A percentile compares a stretch with the other conserved stretches of the same genome.
Evolutionary conservation across 1,140 invertebrate species (phyloP).

Genomic region (Drosophila watanabei): DNA sequence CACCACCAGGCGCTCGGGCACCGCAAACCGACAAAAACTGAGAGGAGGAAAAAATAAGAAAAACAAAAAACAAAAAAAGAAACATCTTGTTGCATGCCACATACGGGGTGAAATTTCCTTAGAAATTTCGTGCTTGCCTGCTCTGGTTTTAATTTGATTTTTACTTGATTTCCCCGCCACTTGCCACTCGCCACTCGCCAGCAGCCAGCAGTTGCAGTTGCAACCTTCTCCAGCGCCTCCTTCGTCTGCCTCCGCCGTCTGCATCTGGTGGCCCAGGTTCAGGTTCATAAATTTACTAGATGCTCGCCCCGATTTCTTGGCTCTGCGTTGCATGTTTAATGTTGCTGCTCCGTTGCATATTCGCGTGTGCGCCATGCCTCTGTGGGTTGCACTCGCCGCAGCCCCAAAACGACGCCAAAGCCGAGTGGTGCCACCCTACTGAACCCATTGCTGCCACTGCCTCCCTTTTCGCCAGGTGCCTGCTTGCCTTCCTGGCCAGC

Average conservation of each 20-base stretch:
- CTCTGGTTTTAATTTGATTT: slow-evolving; percentile 84
- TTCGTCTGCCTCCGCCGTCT: slow-evolving; percentile 6
- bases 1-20: slow-evolving; percentile 61
- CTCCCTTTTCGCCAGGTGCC: slow-evolving; percentile 12
- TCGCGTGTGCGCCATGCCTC: slow-evolving; percentile 79
- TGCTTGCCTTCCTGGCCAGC: slow-evolving; percentile 16
- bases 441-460: slow-evolving; percentile 22
- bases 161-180: slow-evolving; percentile 62
- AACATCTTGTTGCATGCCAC: slow-evolving; percentile 77
- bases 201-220: slow-evolving; percentile 11
- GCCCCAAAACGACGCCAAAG: slow-evolving; percentile 3
- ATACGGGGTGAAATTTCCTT: slow-evolving; percentile 84
- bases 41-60: slow-evolving; percentile 15
- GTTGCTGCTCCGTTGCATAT: slow-evolving; percentile 80
- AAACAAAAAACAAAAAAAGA: slow-evolving; percentile 29
- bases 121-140: slow-evolving; percentile 84
- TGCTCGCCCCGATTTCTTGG: slow-evolving; percentile 67
- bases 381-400: slow-evolving; percentile 33
- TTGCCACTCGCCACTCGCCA: not conserved
- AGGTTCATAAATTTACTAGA: slow-evolving; percentile 83
- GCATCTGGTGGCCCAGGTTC: slow-evolving; percentile 69
- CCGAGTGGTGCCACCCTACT: slow-evolving; percentile 27
- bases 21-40: slow-evolving; percentile 30
- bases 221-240: slow-evolving; percentile 21
- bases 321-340: slow-evolving; percentile 78